These are phyloP conservation scores for Hemicrepidius hirtus DNA, from an alignment of 2,888 invertebrate genomes.

Conservation along the genomic window DNA sequence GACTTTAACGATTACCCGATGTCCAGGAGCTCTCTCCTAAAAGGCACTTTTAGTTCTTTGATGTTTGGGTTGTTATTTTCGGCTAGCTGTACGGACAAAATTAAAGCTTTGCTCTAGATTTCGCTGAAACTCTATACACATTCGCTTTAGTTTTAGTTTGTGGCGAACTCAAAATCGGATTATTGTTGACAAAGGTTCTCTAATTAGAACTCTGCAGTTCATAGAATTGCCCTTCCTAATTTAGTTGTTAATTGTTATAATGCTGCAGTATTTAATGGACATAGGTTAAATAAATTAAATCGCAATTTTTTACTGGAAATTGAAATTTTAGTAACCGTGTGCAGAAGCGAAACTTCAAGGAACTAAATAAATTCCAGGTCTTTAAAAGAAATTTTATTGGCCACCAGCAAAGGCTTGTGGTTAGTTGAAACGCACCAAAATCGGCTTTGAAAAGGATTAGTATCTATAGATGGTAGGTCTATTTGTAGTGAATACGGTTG, in stretches of 20 bases:
- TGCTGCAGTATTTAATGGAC: background rate
- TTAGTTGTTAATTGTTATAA: slow-evolving; percentile 20
- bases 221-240: slow-evolving; percentile 24
- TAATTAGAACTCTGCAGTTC: slow-evolving; percentile 30
- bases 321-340: too few species aligned
- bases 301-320: too few species aligned
- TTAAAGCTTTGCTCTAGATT: slow-evolving; percentile 29
- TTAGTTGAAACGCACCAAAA: slow-evolving; percentile 3
- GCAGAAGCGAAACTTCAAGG: too few species aligned
- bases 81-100: slow-evolving; percentile 23
- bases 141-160: slow-evolving; percentile 32
- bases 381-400: too few species aligned
- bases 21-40: slow-evolving; percentile 34
- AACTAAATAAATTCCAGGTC: too few species aligned
- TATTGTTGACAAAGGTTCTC: slow-evolving; percentile 37
- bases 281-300: too few species aligned
- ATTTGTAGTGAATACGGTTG: slow-evolving; percentile 14
- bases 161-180: slow-evolving; percentile 33
- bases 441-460: slow-evolving; percentile 20
- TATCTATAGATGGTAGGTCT: slow-evolving; percentile 12
- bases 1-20: slow-evolving; percentile 41
- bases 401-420: slow-evolving; percentile 17
- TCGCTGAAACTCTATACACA: slow-evolving; percentile 4
- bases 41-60: slow-evolving; percentile 37
- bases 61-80: slow-evolving; percentile 37